Percentiles rank a stretch among this genome's conserved stretches.
Evolutionary conservation across 2,888 invertebrate species (phyloP).

Genomic region (Andrena minutula): DNA sequence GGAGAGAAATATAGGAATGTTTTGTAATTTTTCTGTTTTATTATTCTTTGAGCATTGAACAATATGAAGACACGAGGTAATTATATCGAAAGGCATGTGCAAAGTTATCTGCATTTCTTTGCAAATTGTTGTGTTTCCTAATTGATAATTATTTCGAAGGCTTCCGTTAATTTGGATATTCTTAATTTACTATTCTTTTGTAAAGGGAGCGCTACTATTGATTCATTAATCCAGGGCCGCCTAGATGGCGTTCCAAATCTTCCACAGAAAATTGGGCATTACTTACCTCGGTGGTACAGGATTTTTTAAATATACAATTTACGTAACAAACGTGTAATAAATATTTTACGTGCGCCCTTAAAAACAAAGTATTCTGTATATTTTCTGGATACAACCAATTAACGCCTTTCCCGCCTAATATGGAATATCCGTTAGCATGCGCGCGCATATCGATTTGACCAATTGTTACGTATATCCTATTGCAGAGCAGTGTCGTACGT

Average conservation of each 20-base stretch:
- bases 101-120: neutral
- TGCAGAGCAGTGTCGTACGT: conserved; percentile 50
- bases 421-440: conserved; percentile 30
- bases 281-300: no score
- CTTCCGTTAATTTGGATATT: conserved; percentile 37
- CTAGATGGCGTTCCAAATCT: conserved; percentile 38
- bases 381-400: neutral
- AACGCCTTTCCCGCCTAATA: conserved; percentile 38
- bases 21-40: neutral
- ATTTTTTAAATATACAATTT: neutral
- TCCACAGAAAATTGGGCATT: neutral
- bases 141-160: conserved; percentile 19
- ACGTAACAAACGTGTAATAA: neutral
- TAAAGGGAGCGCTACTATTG: conserved; percentile 51
- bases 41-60: neutral
- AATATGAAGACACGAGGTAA: neutral
- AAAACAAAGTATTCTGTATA: neutral
- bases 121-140: neutral
- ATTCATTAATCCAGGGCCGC: conserved; percentile 35
- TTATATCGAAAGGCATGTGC: neutral
- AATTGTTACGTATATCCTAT: conserved; percentile 40
- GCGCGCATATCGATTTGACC: conserved; percentile 65
- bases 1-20: neutral
- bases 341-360: conserved; percentile 23
- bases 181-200: conserved; percentile 21